Evolutionary conservation across 2,113 vertebrate species (phyloP).

Genomic region (Cettia cetti): DNA sequence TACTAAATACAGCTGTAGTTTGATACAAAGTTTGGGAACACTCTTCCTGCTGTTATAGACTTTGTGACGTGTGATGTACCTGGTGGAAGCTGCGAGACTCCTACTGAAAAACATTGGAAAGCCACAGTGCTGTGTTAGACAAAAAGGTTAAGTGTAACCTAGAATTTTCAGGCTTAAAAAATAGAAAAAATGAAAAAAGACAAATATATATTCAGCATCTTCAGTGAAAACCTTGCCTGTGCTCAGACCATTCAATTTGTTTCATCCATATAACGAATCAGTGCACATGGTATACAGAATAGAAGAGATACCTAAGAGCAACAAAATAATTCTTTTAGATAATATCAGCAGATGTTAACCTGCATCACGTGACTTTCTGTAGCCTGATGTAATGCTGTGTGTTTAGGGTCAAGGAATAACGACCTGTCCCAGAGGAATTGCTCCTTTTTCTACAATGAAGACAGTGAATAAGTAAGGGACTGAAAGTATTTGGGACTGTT

Average conservation of each 20-base stretch:
- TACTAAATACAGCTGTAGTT: background rate
- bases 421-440: background rate
- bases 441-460: background rate
- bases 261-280: background rate
- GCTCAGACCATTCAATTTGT: background rate
- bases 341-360: background rate
- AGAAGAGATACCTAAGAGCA: background rate
- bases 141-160: background rate
- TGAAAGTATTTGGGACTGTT: background rate
- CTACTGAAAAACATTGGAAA: background rate
- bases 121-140: background rate
- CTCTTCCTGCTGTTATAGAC: background rate
- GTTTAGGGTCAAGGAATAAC: background rate
- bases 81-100: background rate
- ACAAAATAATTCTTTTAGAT: background rate
- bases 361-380: background rate
- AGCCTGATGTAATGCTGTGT: background rate
- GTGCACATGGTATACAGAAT: accelerated
- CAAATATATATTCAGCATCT: background rate
- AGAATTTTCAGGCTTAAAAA: background rate
- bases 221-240: background rate
- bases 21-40: background rate
- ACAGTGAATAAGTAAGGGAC: background rate
- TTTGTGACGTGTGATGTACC: background rate
- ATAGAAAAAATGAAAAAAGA: background rate